These are phyloP conservation scores for Callithrix jacchus DNA, from an alignment of 2,113 vertebrate genomes.

Conservation along the genomic window DNA sequence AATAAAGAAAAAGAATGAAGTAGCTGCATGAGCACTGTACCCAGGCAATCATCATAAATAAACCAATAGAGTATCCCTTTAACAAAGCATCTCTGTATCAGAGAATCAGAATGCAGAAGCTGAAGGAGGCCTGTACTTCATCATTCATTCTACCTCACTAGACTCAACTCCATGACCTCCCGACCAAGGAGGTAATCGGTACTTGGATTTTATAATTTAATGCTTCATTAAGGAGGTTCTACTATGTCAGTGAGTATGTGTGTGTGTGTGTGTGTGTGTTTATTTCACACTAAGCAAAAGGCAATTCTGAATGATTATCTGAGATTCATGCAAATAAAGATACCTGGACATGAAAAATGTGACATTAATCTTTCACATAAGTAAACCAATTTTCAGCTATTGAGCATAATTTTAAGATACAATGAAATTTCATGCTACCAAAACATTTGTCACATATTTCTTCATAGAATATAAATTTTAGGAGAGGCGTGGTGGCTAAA, in stretches of 20 bases:
- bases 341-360: neutral
- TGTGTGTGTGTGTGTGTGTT: neutral
- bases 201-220: conserved; percentile 64
- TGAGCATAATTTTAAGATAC: neutral
- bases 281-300: conserved; percentile 36
- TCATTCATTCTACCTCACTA: conserved; percentile 6
- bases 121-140: neutral
- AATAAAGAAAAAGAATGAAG: conserved; percentile 63
- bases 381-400: neutral
- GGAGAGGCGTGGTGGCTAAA: no score
- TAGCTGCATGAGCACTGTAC: neutral
- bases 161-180: neutral
- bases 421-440: neutral
- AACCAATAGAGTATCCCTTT: neutral
- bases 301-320: conserved; percentile 48
- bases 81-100: neutral
- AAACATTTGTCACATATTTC: neutral
- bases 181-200: neutral
- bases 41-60: conserved; percentile 36
- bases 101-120: neutral
- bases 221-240: conserved; percentile 47
- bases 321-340: conserved; percentile 49
- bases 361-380: neutral
- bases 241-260: neutral
- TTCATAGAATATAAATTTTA: neutral